Conservation (phyloP, 2,797 vertebrate species). For the Sebastes diploproa region DNA sequence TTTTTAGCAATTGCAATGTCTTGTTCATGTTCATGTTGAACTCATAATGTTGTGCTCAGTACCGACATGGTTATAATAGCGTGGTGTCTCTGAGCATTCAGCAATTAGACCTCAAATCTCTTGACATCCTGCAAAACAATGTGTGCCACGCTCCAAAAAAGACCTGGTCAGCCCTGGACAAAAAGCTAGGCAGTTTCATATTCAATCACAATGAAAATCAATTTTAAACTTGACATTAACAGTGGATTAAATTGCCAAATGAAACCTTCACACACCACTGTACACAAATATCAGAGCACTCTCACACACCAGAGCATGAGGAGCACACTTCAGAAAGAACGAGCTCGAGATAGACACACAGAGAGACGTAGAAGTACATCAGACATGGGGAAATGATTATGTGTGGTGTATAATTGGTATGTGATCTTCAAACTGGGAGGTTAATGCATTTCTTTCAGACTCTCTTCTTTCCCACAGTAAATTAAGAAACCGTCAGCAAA, state of each 20-base stretch:
- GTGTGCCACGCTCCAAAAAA: not conserved
- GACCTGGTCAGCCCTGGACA: not conserved
- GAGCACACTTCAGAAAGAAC: constrained; percentile 2
- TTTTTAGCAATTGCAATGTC: not conserved
- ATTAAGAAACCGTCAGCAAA: constrained; percentile 16
- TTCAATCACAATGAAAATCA: not conserved
- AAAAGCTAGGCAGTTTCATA: not conserved
- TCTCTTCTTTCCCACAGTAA: not conserved
- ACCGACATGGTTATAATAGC: not conserved
- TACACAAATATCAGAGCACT: not conserved
- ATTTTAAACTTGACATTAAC: constrained; percentile 4
- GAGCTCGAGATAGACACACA: constrained; percentile 2
- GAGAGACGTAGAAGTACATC: not conserved
- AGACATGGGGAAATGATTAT: constrained; percentile 11
- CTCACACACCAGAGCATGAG: not conserved
- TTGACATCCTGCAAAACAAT: not conserved
- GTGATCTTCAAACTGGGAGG: constrained; percentile 31
- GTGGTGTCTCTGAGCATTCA: not conserved
- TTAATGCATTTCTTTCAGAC: constrained; percentile 36
- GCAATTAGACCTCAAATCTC: not conserved
- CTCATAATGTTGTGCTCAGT: not conserved
- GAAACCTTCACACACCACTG: not conserved
- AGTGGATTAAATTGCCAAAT: not conserved
- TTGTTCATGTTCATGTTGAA: not conserved
- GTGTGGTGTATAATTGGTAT: constrained; percentile 10